Base-by-base conservation (phyloP, 1,140 invertebrate species). In the Brachionus asplanchnoidis region DNA sequence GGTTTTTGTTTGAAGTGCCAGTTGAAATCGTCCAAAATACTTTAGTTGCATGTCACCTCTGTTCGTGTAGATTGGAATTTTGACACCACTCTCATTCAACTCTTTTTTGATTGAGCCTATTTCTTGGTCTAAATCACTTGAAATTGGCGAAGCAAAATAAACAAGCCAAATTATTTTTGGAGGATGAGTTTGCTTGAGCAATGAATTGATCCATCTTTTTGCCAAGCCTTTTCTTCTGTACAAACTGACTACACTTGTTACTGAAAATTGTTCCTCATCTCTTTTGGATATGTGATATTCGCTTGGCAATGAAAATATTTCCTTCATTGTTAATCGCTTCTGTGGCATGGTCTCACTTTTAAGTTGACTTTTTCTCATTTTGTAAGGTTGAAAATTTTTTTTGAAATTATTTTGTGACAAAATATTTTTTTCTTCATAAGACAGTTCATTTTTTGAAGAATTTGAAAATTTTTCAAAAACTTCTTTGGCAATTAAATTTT, bases 21-120 rank as follows among this genome's bases (percentile, higher is more conserved):
- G 36, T 42, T 73, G 68, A 44, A 73, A 73, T 73, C 68, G 28
- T 73, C 68, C 68, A 73, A 73, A 73, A 42, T 73, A 73, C 42
- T 73, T 73, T 3, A 73, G 17, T 73, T 73, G 68, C 68, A 73
- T 73, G 14, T 73, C 68, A 20, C 70, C 70, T 44, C 11, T 75
- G n/a, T 44, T 75, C 1, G 17, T 40, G 23, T 42, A 75, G 17
- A 75, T 23, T n/a, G 40, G 8, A 42, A 17, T 40, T 17, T 40
- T 42, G 14, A 44, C 36, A 44, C 32, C 36, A 14, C n/a, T 40
- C 3, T 32, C 26, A 17, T 32, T 68, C n/a, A 68, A n/a, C 5
- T 60, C n/a, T 36, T 32, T 36, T n/a, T 40, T 40, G 8, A 44
- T 44, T 75, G 42, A 0, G 14, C 11, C 36, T 17, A 75, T 75